Percentiles rank a stretch among this genome's conserved stretches.
Conservation (phyloP, 2,888 invertebrate genomes). For the Lasioglossum oenotherae region DNA sequence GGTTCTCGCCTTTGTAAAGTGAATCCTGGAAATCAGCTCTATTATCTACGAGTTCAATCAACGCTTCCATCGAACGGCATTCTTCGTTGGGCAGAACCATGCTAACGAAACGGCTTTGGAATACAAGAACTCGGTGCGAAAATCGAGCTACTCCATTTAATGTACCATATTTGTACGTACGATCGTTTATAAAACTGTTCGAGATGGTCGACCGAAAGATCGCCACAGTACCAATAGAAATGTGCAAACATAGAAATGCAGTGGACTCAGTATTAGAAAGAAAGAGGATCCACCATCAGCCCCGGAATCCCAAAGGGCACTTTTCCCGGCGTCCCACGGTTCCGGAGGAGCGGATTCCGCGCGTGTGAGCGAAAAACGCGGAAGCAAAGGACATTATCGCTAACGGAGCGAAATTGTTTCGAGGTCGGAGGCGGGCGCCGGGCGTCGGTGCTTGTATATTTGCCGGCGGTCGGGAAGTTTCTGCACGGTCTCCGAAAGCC, state of each 20-base stretch:
- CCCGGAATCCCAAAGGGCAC: neutral
- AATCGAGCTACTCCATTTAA: too few relatives aligned
- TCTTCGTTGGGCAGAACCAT: too few relatives aligned
- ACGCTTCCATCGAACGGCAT: too few relatives aligned
- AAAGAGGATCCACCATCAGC: neutral
- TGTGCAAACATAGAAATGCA: neutral
- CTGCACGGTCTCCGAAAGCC: conserved; percentile 17
- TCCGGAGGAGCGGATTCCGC: neutral
- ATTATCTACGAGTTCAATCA: too few relatives aligned
- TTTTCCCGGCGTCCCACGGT: neutral
- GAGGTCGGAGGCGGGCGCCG: neutral
- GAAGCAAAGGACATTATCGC: conserved; percentile 2
- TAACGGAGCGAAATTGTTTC: conserved; percentile 7
- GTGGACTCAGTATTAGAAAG: neutral
- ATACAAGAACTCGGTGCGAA: too few relatives aligned
- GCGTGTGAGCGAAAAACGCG: neutral
- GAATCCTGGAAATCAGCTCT: neutral
- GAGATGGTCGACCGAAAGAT: neutral
- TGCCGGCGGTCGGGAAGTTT: neutral
- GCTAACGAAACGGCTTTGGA: too few relatives aligned
- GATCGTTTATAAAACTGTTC: neutral
- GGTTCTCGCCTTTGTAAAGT: neutral
- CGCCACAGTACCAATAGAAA: neutral
- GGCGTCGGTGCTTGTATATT: neutral
- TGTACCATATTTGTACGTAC: too few relatives aligned